Base-by-base conservation (phyloP, 2,113 vertebrate genomes). In the Sceloporus undulatus region DNA sequence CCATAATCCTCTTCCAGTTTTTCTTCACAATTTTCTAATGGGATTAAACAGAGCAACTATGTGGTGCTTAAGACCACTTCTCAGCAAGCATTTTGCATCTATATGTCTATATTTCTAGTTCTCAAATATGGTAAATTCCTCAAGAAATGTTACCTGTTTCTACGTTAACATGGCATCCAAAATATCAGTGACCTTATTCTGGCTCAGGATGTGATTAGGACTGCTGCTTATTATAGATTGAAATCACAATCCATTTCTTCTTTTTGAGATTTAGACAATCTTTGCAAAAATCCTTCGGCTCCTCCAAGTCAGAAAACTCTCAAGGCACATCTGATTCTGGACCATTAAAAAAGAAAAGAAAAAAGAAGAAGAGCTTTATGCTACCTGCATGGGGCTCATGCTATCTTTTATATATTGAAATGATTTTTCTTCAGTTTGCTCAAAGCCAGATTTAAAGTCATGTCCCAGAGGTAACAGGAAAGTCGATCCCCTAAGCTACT, bases 401-500 rank as follows among this genome's bases (percentile, higher is more conserved):
- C 95, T 95, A 90, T 95, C 96, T 94, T 95, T 93, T 80, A 92
- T 94, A 93, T 91, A 23, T 89, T 94, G 95, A 95, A 97, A 97
- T 97, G 96, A 97, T 97, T 97, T 97, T 97, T 95, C 94, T 92
- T 95, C 94, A 84, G 95, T 97, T 97, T 97, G 96, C 96, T 97
- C 96, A 97, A 96, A 97, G 96, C 91, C 95, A 97, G 96, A 96
- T 97, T 97, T 97, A 96, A 97, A 97, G 97, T 96, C 97, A 97
- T 95, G 96, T 97, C 97, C 97, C 97, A 92, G 92, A 96, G 97
- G 97, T 91, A 95, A 95, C 91, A 90, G 94, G 81, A 92, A 97
- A 97, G 96, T 97, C 96, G 96, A 97, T 97, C 97, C 95, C 95
- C 96, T 96, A 97, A 97, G 97, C 96, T 96, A 95, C 96, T 97